Evolutionary conservation across 2,797 vertebrate genomes (phyloP), one percentile per base, ranked within the genome.

Genomic region (Erithacus rubecula): DNA sequence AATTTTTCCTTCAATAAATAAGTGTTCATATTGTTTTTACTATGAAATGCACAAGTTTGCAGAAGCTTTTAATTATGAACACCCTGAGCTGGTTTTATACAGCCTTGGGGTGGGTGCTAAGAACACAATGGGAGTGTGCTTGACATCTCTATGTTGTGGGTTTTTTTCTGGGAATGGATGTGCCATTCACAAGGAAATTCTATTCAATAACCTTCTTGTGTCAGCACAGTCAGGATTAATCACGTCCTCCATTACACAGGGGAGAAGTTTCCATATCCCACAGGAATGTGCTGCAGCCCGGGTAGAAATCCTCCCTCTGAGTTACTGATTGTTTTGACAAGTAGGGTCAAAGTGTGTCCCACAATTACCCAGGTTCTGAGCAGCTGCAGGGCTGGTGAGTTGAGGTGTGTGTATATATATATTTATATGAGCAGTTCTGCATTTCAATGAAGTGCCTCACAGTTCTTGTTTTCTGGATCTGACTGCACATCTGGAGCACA

Each of bases 141-240:
- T 89, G 91, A 94, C 90, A 90, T 62, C 43, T 74, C 60, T n/a
- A n/a, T n/a, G 23, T 87, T 92, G 90, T 72, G 27, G 37, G 12
- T 81, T 91, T 22, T 44, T 70, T 89, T 22, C 62, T 87, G 55
- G 77, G 55, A 79, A 91, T 18, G 83, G 71, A 87, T 77, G 80
- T 92, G 83, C 39, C 47, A 51, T 55, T 95, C 77, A 83, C 32
- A 52, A 81, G 72, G 75, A 96, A 97, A 87, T 87, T 67, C 87
- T 90, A 53, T 81, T 67, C 80, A 93, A 86, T 94, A 91, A 92
- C 88, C 56, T 93, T 75, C 77, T 83, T 80, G 78, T 89, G 89
- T 84, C 91, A 95, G 87, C 74, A 62, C 75, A 92, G 81, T 94
- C 94, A 96, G 91, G 95, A 93, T 89, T 88, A 94, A 96, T 96